Base-by-base conservation (phyloP, 2,113 vertebrate species). In the Triplophysa tibetana region DNA sequence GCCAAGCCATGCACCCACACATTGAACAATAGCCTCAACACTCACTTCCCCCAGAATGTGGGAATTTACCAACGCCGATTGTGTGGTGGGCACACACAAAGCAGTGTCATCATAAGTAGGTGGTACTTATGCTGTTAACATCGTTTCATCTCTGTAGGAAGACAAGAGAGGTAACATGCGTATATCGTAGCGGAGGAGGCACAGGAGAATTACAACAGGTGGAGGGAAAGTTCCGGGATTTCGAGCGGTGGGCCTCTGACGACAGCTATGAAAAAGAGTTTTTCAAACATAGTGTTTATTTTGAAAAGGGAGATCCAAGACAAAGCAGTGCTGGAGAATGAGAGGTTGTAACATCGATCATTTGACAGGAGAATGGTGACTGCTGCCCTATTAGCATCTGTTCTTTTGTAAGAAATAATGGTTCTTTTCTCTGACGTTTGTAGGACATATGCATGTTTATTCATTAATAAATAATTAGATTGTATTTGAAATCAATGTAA, bases 1-100 rank as follows among this genome's bases (percentile, higher is more conserved):
- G 90, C 89, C 89, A 90, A 88, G 83, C 85, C 67, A 74, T 74
- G 82, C 89, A 88, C 91, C 89, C 89, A 91, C 88, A 89, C 89
- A 88, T 81, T 64, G 77, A 87, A 87, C 86, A 91, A 88, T 88
- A 87, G 86, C 86, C 85, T 83, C 70, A 84, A 21, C 48, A 38
- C 58, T 66, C 64, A 24, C 78, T 65, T 52, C 69, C 78, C 61
- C 45, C 70, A 52, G 61, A 21, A 60, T 74, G 65, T 48, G 58
- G 24, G 89, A 83, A 79, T 80, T 81, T 82, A 70, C 77, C 82
- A 83, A n/a, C 78, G 85, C 75, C 73, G 63, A 85, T 86, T 84
- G 72, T 76, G 58, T 67, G 54, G 69, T 78, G 60, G 75, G 66
- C 68, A 85, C 85, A 81, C 64, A 81, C 19, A 74, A 56, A 24